Evolutionary conservation across 64 coral and sea anemone species (phyloP), one percentile per base, ranked within the genome.

Genomic region (Platygyra sinensis): DNA sequence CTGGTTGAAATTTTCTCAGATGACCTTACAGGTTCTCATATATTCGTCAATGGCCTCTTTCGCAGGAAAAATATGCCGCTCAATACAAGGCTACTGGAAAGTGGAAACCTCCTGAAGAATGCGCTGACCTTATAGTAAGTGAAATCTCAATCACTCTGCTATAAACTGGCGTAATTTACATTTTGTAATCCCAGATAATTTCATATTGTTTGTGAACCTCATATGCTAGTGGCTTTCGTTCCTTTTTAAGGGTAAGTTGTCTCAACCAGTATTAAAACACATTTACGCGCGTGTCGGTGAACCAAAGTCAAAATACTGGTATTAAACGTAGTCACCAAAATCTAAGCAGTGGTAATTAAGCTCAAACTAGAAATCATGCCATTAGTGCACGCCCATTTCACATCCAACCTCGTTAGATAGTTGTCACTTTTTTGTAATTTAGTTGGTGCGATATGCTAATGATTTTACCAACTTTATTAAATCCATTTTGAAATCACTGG

Each of bases 31-130:
- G 27, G 22, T 7, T 24, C 62, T 5, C n/a, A 30, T 27, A 11
- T 74, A 22, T 62, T 36, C 27, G 39, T 8, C 2, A 15, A 65
- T 75, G 31, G 24, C 19, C 4, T 46, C 8, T 84, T 75, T 83
- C 62, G 0, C n/a, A 92, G 90, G 90, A 61, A 36, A 86, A 87
- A 73, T 92, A 78, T 75, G 72, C 90, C 14, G 81, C 81, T 51
- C 32, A 85, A 28, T 85, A 92, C 75, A 76, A 64, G 65, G 46
- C 90, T 60, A 67, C 73, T 63, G 60, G 50, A 55, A 52, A 71
- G 38, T 71, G 36, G 38, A 71, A 85, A 4, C 52, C 90, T 20
- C 90, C 90, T 25, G 90, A 92, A 52, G 32, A 87, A 19, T 92
- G 90, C 31, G 61, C 72, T 30, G 83, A 46, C 33, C 39, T 87